These are phyloP conservation scores for Drosophila bocqueti DNA, from an alignment of 1,140 invertebrate species.

Conservation along the genomic window DNA sequence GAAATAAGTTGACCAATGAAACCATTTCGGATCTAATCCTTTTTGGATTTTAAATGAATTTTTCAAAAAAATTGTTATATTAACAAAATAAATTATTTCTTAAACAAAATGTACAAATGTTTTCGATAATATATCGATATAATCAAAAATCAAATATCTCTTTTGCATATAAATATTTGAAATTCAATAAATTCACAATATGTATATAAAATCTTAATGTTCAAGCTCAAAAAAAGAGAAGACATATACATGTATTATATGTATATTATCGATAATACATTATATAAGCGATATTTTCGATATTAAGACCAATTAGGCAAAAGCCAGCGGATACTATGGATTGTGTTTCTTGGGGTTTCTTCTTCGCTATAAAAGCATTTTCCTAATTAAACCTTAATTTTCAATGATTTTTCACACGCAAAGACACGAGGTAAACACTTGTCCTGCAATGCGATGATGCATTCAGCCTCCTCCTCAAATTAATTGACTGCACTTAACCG, in stretches of 20 bases:
- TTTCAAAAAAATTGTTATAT: neutral
- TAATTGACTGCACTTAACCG: conserved; percentile 28
- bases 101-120: neutral
- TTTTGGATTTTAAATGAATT: too few species aligned
- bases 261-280: too few species aligned
- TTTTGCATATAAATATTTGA: too few species aligned
- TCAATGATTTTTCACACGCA: neutral
- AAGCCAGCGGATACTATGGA: neutral
- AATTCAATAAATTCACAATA: too few species aligned
- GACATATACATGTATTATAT: too few species aligned
- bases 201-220: too few species aligned
- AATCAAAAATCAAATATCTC: too few species aligned
- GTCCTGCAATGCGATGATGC: neutral
- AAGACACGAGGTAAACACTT: neutral
- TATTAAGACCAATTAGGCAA: neutral
- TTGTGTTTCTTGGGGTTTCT: neutral
- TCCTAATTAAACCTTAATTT: neutral
- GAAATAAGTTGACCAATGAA: too few species aligned
- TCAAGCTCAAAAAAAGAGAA: too few species aligned
- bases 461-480: neutral
- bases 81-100: neutral
- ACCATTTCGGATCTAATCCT: too few species aligned
- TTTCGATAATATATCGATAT: neutral
- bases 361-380: neutral
- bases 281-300: neutral